Conservation (phyloP, 2,113 vertebrate genomes). For the western clawed frog (Xenopus tropicalis) region UCB_Xtro_10.0 CM004449.2:74383001-74383500, state of each 20-base stretch:
- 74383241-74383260: conserved; percentile 47
- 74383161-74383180: conserved; percentile 5
- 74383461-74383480: conserved; percentile 49
- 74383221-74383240: conserved; percentile 39
- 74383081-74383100: no score
- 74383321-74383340: neutral
- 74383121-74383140: neutral
- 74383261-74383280: conserved; percentile 51
- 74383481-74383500: conserved; percentile 53
- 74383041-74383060: no score
- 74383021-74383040: no score
- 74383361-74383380: neutral
- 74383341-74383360: conserved; percentile 33
- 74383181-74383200: conserved; percentile 2
- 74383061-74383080: no score
- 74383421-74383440: conserved; percentile 62
- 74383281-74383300: conserved; percentile 33
- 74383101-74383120: no score
- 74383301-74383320: conserved; percentile 4
- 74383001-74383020: no score
- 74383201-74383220: conserved; percentile 16
- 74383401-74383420: neutral
- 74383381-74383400: neutral
- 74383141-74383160: neutral
- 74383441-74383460: conserved; percentile 37